Percentiles rank a stretch among this genome's conserved stretches.
Evolutionary conservation across 2,113 vertebrate genomes (phyloP).

Genomic region (Takifugu bimaculatus): DNA sequence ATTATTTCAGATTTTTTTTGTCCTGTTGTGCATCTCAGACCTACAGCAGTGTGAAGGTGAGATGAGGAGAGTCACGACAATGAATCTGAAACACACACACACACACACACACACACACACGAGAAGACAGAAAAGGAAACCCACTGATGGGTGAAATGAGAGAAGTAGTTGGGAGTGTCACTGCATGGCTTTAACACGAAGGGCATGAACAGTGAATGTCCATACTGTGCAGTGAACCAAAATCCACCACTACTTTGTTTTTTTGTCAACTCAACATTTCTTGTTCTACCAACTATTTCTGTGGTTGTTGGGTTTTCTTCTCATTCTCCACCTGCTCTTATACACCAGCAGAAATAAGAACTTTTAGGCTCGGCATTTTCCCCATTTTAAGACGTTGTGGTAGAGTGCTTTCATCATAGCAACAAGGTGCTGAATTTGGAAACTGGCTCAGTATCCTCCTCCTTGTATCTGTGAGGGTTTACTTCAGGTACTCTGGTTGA

Average conservation of each 20-base stretch:
- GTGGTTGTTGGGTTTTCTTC: background rate
- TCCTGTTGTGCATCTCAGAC: conserved; percentile 15
- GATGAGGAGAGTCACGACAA: conserved; percentile 22
- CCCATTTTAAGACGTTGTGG: too few species aligned
- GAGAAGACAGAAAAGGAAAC: conserved; percentile 29
- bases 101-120: conserved; percentile 7
- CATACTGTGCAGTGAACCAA: conserved; percentile 23
- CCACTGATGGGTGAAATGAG: conserved; percentile 62
- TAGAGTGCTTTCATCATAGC: too few species aligned
- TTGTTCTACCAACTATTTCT: background rate
- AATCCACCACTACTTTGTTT: conserved; percentile 17
- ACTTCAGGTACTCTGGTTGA: too few species aligned
- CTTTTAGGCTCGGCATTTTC: too few species aligned
- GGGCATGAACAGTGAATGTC: conserved; percentile 29
- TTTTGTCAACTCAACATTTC: conserved; percentile 3
- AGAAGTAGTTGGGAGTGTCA: conserved; percentile 55
- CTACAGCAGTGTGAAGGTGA: conserved; percentile 39
- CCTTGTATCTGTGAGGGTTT: background rate
- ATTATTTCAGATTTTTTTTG: conserved; percentile 14
- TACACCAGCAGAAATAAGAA: background rate
- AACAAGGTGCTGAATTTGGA: too few species aligned
- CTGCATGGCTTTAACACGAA: conserved; percentile 36
- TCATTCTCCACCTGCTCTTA: background rate
- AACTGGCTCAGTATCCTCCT: too few species aligned
- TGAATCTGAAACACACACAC: conserved; percentile 15